Evolutionary conservation across 1,140 invertebrate genomes (phyloP), one percentile per base, ranked within the genome.

Genomic region (Bradynema listronoti): DNA sequence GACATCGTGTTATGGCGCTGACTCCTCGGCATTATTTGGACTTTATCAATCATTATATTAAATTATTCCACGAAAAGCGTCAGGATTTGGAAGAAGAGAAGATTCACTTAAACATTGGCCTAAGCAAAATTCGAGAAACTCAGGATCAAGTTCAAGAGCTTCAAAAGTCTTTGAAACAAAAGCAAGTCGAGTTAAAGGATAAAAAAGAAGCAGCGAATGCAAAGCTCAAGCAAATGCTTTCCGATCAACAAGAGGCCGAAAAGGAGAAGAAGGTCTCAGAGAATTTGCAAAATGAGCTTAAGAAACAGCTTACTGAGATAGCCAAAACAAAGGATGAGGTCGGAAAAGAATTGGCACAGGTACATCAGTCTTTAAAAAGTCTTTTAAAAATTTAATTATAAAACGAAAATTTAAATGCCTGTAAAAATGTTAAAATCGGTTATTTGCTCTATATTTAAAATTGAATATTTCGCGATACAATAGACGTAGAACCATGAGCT

Each of bases 61-160:
- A 95, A 78, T 80, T 99, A 42, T 94, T 95, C 80, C 88, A 90
- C 71, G 94, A 99, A 79, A 99, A 99, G 80, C 85, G 93, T 46
- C 19, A 65, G 46, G 61, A 65, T 16, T 81, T 99, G 33, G 94
- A 99, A 80, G 95, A 99, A 75, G 93, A 99, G 77, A 93, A 99
- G 75, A 83, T 98, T 1, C 95, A 99, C 83, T 82, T 99, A 56
- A 98, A 98, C 79, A 92, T 98, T 42, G 95, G 95, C 81, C 81
- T 99, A 24, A 89, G 88, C 66, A 99, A 99, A 80, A 99, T 99
- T 66, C 88, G 90, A 0, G 95, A 99, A 81, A 99, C 95, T 29
- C 91, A 99, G 1, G 91, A 96, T 76, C 94, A 99, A 80, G 95
- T 99, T 2, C 93, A 97, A 79, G 93, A 98, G 79, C 90, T 99